Evolutionary conservation across 2,888 invertebrate species (phyloP), one percentile per base, ranked within the genome.

Genomic region (Calliphora vomitoria): DNA sequence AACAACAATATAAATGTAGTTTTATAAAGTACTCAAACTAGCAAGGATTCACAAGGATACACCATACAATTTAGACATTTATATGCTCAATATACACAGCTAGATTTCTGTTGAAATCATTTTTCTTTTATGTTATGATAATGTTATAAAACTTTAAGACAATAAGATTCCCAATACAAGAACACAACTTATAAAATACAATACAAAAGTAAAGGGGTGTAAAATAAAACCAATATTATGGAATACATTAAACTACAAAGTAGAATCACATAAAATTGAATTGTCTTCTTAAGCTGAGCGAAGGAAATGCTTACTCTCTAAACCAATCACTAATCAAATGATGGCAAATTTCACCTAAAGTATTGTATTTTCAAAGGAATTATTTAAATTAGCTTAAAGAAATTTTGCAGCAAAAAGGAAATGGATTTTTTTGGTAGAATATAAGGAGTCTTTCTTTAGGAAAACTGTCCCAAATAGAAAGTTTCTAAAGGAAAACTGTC

Each of bases 131-230:
- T 20, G 35, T 80, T 60, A 80, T 69, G 47, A 60, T 60, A 71
- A 69, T 71, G 38, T 60, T 50, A 62, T 47, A 80, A 81, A 64
- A 72, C 72, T 81, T 64, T 64, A 62, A 81, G 50, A 72, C 72
- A 81, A 60, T 71, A 60, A 60, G 60, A 69, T 35, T 50, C 13
- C 13, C 50, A 47, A 31, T 3, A 25, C 0, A 10, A 58, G 13
- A 13, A 10, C 20, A 20, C 5, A 47, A 44, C 25, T 8, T 20
- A 13, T 31, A 75, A 13, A 76, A 50, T n/a, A 35, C 1, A 10
- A 25, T 35, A 35, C 18, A 64, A 31, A n/a, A 38, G 1, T 8
- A 6, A 60, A 60, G 44, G 44, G 31, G 15, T 69, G 68, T 69
- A 31, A 55, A 44, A 68, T 31, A 58, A 58, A 79, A 13, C 18